phyloP scores from a whole-genome alignment of 2,113 vertebrate species.

The Perca fluviatilis region DNA sequence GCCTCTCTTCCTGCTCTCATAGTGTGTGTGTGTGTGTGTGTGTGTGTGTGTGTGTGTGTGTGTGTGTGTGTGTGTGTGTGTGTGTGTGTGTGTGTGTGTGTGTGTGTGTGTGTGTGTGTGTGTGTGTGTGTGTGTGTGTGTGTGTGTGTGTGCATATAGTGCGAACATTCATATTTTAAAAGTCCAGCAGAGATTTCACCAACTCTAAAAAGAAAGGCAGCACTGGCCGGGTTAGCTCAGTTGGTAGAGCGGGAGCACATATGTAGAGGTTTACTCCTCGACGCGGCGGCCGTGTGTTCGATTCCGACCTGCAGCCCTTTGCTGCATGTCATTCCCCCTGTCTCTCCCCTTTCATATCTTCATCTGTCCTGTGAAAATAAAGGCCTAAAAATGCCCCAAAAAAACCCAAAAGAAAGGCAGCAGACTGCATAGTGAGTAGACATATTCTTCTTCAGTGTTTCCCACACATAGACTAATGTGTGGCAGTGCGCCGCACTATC shows the following conservation, averaged over 20 bases:
- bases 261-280: no score
- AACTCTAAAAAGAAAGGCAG: neutral
- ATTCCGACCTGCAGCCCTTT: no score
- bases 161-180: conserved; percentile 57
- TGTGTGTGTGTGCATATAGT: conserved; percentile 19
- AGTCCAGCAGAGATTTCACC: conserved; percentile 27
- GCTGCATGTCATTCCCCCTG: no score
- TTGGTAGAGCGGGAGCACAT: no score
- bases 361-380: no score
- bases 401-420: neutral
- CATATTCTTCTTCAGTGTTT: neutral
- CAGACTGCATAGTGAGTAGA: neutral
- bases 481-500: no score
- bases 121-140: neutral
- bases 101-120: neutral
- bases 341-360: no score
- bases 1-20: conserved; percentile 25
- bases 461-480: no score
- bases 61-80: neutral
- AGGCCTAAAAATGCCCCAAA: neutral
- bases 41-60: neutral
- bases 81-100: neutral
- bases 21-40: neutral
- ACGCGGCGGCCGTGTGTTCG: no score
- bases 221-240: no score